Evolutionary conservation across 2,888 invertebrate species (phyloP).

Genomic region (Tetranychus truncatus): DNA sequence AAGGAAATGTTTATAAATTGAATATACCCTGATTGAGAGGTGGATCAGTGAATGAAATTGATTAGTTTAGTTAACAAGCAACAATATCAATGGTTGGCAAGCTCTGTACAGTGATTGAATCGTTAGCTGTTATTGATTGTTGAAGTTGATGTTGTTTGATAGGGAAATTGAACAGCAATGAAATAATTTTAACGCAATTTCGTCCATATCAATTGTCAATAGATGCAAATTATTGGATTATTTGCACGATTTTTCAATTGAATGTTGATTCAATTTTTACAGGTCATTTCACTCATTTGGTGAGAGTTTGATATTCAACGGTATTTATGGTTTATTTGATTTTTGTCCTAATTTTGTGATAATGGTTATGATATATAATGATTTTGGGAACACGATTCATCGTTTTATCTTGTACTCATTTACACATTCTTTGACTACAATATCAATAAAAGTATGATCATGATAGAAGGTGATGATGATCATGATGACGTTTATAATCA

Average conservation of each 20-base stretch:
- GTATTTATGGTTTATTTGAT: background rate
- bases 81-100: background rate
- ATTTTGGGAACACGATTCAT: background rate
- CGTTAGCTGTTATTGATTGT: background rate
- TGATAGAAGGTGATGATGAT: background rate
- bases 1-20: too few relatives aligned
- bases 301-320: too few relatives aligned
- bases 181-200: too few relatives aligned
- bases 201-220: too few relatives aligned
- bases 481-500: background rate
- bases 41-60: background rate
- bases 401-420: background rate
- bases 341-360: background rate
- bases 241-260: background rate
- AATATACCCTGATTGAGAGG: too few relatives aligned
- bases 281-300: background rate
- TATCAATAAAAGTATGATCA: background rate
- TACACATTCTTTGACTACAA: background rate
- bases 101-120: background rate
- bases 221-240: background rate
- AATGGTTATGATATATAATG: background rate
- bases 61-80: background rate
- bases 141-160: background rate
- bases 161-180: too few relatives aligned
- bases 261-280: background rate